Conservation (phyloP, 2,113 vertebrate genomes). For the Danionella cerebrum region DNA sequence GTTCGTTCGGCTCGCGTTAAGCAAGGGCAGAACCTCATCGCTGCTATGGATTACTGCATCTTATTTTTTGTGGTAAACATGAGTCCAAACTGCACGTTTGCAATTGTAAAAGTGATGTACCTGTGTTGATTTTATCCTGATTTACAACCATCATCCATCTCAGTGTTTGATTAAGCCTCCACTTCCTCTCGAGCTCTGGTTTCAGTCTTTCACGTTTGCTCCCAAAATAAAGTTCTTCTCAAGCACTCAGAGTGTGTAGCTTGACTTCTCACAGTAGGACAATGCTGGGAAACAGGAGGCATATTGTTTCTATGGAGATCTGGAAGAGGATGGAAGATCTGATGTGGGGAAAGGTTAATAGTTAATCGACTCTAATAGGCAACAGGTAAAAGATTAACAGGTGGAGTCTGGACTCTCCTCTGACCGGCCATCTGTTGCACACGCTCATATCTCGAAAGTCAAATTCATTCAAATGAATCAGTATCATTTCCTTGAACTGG, state of each 20-base stretch:
- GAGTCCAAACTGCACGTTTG: not conserved
- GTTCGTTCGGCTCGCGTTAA: slow-evolving; percentile 99
- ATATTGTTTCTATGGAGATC: slow-evolving; percentile 23
- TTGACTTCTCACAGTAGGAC: slow-evolving; percentile 8
- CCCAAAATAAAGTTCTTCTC: slow-evolving; percentile 25
- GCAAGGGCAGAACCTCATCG: slow-evolving; percentile 84
- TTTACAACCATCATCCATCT: not conserved
- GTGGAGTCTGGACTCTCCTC: not conserved
- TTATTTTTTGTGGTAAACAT: not conserved
- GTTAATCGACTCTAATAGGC: slow-evolving; percentile 34
- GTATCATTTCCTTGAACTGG: too few species aligned
- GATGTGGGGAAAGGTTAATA: slow-evolving; percentile 24
- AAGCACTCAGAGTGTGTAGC: slow-evolving; percentile 1
- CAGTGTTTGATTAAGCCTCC: not conserved
- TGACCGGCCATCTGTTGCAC: slow-evolving; percentile 32
- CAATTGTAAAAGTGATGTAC: not conserved
- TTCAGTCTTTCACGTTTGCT: not conserved
- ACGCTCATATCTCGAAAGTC: slow-evolving; percentile 31
- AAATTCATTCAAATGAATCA: slow-evolving; percentile 39
- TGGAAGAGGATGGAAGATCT: slow-evolving; percentile 2
- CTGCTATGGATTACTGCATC: not conserved
- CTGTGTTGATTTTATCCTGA: not conserved
- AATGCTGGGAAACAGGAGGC: slow-evolving; percentile 26
- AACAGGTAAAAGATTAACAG: slow-evolving; percentile 43
- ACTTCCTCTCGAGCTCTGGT: not conserved